phyloP scores from a whole-genome alignment of 2,113 vertebrate genomes.

The Tragelaphus buxtoni region DNA sequence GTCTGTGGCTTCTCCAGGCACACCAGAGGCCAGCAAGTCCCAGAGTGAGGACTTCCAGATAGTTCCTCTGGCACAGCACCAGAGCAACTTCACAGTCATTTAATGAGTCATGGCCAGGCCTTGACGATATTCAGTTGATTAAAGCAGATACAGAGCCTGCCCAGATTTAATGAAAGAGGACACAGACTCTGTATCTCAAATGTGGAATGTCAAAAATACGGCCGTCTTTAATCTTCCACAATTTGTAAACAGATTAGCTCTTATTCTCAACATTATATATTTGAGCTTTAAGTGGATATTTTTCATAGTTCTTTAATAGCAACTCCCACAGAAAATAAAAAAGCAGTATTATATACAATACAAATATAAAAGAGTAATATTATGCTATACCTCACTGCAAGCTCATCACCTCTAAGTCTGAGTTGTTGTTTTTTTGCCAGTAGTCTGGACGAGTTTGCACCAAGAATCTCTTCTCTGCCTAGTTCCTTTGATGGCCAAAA shows the following conservation, averaged over 20 bases:
- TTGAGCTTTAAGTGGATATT: neutral
- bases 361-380: neutral
- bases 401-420: neutral
- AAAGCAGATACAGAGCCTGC: neutral
- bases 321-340: neutral
- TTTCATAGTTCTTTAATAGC: neutral
- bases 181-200: neutral
- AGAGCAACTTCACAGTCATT: neutral
- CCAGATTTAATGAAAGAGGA: neutral
- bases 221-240: neutral
- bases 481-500: neutral
- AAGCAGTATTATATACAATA: neutral
- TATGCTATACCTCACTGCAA: neutral
- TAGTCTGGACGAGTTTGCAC: neutral
- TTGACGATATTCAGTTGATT: neutral
- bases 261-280: slow-evolving; percentile 32
- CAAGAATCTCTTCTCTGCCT: neutral
- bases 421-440: neutral
- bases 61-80: neutral
- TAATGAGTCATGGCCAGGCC: neutral
- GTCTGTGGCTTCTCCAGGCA: neutral
- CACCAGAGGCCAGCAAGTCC: neutral
- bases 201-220: neutral
- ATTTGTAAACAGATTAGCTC: neutral
- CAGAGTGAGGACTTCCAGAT: neutral